Base-by-base conservation (phyloP, 2,888 invertebrate genomes). In the Myopa tessellatipennis region DNA sequence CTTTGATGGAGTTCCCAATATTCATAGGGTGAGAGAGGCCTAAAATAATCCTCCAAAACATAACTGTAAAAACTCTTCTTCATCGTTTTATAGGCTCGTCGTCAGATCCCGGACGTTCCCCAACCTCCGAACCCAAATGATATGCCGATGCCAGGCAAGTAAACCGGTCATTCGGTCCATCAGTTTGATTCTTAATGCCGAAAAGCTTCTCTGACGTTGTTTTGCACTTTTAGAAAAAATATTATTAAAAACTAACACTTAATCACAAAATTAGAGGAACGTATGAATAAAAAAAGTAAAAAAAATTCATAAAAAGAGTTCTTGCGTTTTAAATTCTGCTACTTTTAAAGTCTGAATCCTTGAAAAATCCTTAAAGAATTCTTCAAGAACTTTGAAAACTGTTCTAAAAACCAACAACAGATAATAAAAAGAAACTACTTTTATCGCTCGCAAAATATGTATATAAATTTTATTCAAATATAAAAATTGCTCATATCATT, bases 111-210 rank as follows among this genome's bases (percentile, higher is more conserved):
- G n/a, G 40, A 36, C 26, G 5, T 58, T 1, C 71, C 74, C 4
- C 10, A 16, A 0, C 71, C 71, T 26, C 71, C 71, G 6, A 71
- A 14, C 12, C 63, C 73, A 0, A 18, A 73, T 14, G 45, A 74
- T 16, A 34, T 74, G 34, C 74, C 74, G 18, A 65, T 65, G 14
- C 74, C 74, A 50, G 40, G 61, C 12, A 73, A 73, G 50, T 73
- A 73, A 50, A 45, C 3, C 0, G 8, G 26, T 34, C 26, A 5
- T 1, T 34, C 12, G 45, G 45, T 45, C 18, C 5, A 8, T 10
- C 63, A 34, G 38, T 67, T 38, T 14, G 40, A 50, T 7, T 69
- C 10, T 18, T 50, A 40, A 12, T 45, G 45, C 38, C 7, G 40
- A 38, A 16, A 73, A 73, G 12, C 45, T 26, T 10, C 16, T 73